These are phyloP conservation scores for Drosophila paranaensis DNA, from an alignment of 2,888 invertebrate species.

Conservation along the genomic window DNA sequence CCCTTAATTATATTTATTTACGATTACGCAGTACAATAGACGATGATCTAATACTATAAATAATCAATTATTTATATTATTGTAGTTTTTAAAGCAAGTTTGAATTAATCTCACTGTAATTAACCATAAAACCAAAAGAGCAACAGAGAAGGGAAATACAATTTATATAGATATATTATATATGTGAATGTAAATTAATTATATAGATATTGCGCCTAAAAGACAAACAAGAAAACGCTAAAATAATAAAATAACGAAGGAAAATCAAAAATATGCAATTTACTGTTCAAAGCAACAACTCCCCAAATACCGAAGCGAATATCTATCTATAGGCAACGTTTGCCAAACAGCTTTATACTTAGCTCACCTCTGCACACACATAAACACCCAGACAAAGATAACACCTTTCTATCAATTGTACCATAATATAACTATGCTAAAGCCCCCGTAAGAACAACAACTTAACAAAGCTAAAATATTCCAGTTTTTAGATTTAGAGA, in stretches of 20 bases:
- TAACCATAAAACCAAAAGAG: constrained; percentile 54
- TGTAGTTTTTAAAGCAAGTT: constrained; percentile 70
- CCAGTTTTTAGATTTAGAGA: constrained; percentile 46
- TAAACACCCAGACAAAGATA: constrained; percentile 30
- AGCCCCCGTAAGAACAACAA: constrained; percentile 1
- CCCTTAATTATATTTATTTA: constrained; percentile 71
- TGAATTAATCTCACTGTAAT: constrained; percentile 76
- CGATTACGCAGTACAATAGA: constrained; percentile 66
- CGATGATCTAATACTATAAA: constrained; percentile 59
- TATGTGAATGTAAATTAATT: constrained; percentile 55
- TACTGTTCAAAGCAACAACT: constrained; percentile 69
- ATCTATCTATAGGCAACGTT: constrained; percentile 63
- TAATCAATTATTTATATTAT: constrained; percentile 67
- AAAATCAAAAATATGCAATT: constrained; percentile 74
- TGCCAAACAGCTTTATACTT: constrained; percentile 68
- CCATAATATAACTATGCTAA: constrained; percentile 37
- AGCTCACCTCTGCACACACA: constrained; percentile 66
- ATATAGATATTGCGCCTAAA: constrained; percentile 71
- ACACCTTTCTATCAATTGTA: constrained; percentile 59
- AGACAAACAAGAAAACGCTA: constrained; percentile 32
- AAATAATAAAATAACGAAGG: constrained; percentile 27
- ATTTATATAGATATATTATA: constrained; percentile 54
- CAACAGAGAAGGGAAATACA: constrained; percentile 18
- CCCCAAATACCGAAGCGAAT: constrained; percentile 36
- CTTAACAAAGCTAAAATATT: constrained; percentile 13